Conservation (phyloP, 1,140 invertebrate genomes). For the Cydia fagiglandana region DNA sequence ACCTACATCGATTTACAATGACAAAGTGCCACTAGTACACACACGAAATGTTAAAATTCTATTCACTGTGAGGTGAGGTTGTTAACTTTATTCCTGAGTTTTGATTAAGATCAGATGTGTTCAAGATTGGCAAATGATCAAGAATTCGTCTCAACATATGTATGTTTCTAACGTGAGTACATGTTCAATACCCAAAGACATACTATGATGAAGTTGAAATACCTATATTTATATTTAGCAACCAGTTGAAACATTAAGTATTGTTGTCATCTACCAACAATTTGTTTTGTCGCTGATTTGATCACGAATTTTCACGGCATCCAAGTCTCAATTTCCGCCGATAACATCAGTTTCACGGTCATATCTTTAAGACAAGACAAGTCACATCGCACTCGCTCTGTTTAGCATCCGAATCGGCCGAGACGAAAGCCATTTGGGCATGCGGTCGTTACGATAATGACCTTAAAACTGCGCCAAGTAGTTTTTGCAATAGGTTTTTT, state of each 20-base stretch:
- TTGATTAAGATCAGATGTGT: too few species aligned
- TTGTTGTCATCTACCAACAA: neutral
- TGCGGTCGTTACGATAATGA: conserved; percentile 39
- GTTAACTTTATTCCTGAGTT: too few species aligned
- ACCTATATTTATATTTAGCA: too few species aligned
- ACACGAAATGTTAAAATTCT: too few species aligned
- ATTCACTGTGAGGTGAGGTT: too few species aligned
- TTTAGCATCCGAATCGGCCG: conserved; percentile 19
- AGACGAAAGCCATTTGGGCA: conserved; percentile 40
- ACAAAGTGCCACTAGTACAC: too few species aligned
- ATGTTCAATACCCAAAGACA: too few species aligned
- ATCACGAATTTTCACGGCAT: neutral
- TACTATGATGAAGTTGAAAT: too few species aligned
- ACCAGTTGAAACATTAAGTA: too few species aligned
- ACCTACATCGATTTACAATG: too few species aligned
- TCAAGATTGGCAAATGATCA: neutral
- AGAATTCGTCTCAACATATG: neutral
- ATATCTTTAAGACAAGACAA: conserved; percentile 17
- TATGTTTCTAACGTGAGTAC: too few species aligned
- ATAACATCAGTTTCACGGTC: conserved; percentile 12
- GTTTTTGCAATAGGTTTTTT: conserved; percentile 10
- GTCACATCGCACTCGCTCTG: conserved; percentile 14
- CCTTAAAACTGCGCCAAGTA: neutral
- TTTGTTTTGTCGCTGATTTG: neutral
- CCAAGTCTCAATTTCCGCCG: neutral